Evolutionary conservation across 1,140 invertebrate species (phyloP).

Genomic region (Drosophila ogumai): DNA sequence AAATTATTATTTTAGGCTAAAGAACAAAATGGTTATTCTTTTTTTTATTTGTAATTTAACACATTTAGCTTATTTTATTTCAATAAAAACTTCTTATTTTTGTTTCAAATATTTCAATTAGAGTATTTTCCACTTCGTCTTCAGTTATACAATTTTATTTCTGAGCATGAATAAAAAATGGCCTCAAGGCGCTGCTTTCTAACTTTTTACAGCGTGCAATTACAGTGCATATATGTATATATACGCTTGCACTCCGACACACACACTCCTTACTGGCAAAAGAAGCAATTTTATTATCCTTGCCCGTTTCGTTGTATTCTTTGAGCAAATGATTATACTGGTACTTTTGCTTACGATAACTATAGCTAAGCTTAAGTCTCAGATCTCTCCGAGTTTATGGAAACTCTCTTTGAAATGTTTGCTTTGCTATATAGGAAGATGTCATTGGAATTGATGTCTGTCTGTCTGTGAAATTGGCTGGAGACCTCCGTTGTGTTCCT

Average conservation of each 20-base stretch:
- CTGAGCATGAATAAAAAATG: too few species aligned
- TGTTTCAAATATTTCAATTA: neutral
- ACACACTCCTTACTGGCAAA: conserved; percentile 4
- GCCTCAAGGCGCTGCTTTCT: conserved; percentile 26
- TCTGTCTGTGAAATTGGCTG: conserved; percentile 5
- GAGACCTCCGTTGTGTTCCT: conserved; percentile 1
- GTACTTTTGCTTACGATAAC: conserved; percentile 17
- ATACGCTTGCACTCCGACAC: neutral
- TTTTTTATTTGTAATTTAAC: too few species aligned
- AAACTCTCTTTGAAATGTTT: conserved; percentile 19
- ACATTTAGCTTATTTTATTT: too few species aligned
- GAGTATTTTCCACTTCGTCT: neutral
- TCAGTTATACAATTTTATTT: neutral
- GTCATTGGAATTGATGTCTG: conserved; percentile 29
- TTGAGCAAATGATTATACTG: conserved; percentile 26
- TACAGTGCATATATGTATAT: conserved; percentile 27
- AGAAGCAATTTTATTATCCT: conserved; percentile 32
- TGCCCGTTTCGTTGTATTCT: conserved; percentile 9
- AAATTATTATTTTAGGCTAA: too few species aligned
- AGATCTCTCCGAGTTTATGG: conserved; percentile 27
- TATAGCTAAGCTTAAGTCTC: conserved; percentile 16
- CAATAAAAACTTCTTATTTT: too few species aligned
- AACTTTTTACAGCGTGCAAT: conserved; percentile 36
- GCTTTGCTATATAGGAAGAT: neutral
- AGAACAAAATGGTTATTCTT: too few species aligned